Percentiles rank a stretch among this genome's conserved stretches.
phyloP scores from a whole-genome alignment of 1,140 invertebrate species.

The Hyphantria cunea region DNA sequence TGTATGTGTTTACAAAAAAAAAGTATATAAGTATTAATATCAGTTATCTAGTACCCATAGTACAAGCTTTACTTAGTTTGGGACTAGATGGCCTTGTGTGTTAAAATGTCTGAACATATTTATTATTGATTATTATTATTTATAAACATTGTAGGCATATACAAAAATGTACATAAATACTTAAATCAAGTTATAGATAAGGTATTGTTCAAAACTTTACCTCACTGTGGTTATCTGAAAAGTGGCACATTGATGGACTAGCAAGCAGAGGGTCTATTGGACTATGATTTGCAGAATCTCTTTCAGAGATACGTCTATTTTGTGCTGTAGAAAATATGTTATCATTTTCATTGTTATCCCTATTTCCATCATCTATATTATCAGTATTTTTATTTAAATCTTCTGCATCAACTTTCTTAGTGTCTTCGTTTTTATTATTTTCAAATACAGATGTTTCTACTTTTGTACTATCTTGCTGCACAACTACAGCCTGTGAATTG shows the following conservation, averaged over 20 bases:
- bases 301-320: conserved; percentile 79
- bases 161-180: too few relatives aligned
- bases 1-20: too few relatives aligned
- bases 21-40: too few relatives aligned
- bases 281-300: conserved; percentile 87
- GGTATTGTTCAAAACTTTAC: conserved; percentile 50
- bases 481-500: conserved; percentile 41
- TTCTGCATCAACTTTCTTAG: conserved; percentile 49
- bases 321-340: conserved; percentile 71
- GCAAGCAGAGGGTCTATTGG: conserved; percentile 85
- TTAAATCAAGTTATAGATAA: too few relatives aligned
- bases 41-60: too few relatives aligned
- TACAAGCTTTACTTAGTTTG: too few relatives aligned
- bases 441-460: conserved; percentile 44
- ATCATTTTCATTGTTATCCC: conserved; percentile 55
- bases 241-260: conserved; percentile 85
- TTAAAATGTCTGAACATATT: too few relatives aligned
- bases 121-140: too few relatives aligned
- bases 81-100: too few relatives aligned
- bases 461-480: conserved; percentile 48
- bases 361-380: conserved; percentile 57
- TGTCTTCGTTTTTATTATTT: conserved; percentile 45
- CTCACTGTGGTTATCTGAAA: conserved; percentile 86
- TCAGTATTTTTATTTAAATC: conserved; percentile 45
- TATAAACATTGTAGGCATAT: too few relatives aligned